Conservation (phyloP, 2,888 invertebrate genomes). For the Hirtodrosophila cameraria region DNA sequence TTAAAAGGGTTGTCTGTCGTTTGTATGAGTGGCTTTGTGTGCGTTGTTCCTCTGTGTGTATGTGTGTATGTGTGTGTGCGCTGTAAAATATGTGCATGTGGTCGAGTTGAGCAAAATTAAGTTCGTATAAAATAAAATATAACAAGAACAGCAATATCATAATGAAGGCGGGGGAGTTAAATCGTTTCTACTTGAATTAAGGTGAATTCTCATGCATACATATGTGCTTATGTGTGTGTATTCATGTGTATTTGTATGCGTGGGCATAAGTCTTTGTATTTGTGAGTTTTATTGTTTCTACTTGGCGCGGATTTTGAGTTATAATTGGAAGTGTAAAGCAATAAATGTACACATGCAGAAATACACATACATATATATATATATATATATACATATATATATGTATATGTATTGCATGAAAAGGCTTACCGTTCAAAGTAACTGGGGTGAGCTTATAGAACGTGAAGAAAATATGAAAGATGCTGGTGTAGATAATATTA, state of each 20-base stretch:
- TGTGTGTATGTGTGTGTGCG: slow-evolving; percentile 34
- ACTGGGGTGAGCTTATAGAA: not conserved
- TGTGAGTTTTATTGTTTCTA: slow-evolving; percentile 68
- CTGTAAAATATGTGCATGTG: slow-evolving; percentile 61
- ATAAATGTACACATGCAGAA: slow-evolving; percentile 53
- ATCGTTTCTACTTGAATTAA: slow-evolving; percentile 75
- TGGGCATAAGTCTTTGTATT: slow-evolving; percentile 58
- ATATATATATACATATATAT: not conserved
- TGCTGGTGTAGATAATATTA: not conserved
- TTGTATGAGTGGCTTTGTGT: slow-evolving; percentile 49
- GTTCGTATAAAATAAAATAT: slow-evolving; percentile 77
- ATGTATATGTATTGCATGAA: not conserved
- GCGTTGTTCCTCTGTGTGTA: slow-evolving; percentile 9
- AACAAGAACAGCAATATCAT: slow-evolving; percentile 66
- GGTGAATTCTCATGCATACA: slow-evolving; percentile 52
- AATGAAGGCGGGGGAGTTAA: slow-evolving; percentile 73
- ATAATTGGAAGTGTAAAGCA: slow-evolving; percentile 76
- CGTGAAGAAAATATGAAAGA: not conserved
- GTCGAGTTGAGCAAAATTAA: slow-evolving; percentile 72
- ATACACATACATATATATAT: slow-evolving; percentile 4
- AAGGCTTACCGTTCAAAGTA: not conserved
- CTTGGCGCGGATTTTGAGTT: slow-evolving; percentile 71
- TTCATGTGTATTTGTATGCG: slow-evolving; percentile 32
- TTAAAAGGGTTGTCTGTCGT: slow-evolving; percentile 71
- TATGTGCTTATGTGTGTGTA: not conserved